Percentiles rank a stretch among this genome's conserved stretches.
Evolutionary conservation across 2,888 invertebrate genomes (phyloP).

Genomic region (Arrhopalites spinosus): DNA sequence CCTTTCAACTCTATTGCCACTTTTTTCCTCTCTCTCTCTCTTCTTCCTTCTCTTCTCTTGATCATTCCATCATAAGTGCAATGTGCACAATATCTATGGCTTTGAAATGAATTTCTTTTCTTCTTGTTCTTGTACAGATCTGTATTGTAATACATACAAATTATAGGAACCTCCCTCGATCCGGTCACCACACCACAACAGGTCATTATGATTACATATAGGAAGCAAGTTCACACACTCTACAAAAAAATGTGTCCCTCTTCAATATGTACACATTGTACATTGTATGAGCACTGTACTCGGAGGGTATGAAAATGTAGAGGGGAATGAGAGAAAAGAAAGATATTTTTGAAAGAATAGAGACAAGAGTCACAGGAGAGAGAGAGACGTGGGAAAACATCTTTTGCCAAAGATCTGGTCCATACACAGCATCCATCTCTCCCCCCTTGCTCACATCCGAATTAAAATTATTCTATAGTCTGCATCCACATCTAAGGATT

Average conservation of each 20-base stretch:
- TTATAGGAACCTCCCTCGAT: slow-evolving; percentile 40
- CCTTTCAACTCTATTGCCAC: slow-evolving; percentile 40
- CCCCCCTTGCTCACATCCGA: neutral
- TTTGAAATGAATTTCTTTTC: neutral
- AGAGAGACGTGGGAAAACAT: slow-evolving; percentile 54
- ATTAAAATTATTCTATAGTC: neutral
- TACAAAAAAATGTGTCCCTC: no score
- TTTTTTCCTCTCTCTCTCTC: slow-evolving; percentile 18
- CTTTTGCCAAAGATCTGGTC: slow-evolving; percentile 43
- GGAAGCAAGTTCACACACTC: slow-evolving; percentile 36
- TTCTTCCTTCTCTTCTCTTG: slow-evolving; percentile 12
- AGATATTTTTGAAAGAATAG: neutral
- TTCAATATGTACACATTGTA: neutral
- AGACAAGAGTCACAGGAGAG: neutral
- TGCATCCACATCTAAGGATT: neutral
- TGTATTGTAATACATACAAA: no score
- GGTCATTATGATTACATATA: slow-evolving; percentile 41
- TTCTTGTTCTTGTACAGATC: neutral
- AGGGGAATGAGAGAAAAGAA: neutral
- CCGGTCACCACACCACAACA: slow-evolving; percentile 40
- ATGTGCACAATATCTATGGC: neutral
- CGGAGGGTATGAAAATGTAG: neutral
- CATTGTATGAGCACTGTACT: neutral
- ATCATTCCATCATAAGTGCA: neutral
- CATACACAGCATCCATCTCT: slow-evolving; percentile 33